phyloP scores from a whole-genome alignment of 2,797 vertebrate species.

The Anolis apletophallus region DNA sequence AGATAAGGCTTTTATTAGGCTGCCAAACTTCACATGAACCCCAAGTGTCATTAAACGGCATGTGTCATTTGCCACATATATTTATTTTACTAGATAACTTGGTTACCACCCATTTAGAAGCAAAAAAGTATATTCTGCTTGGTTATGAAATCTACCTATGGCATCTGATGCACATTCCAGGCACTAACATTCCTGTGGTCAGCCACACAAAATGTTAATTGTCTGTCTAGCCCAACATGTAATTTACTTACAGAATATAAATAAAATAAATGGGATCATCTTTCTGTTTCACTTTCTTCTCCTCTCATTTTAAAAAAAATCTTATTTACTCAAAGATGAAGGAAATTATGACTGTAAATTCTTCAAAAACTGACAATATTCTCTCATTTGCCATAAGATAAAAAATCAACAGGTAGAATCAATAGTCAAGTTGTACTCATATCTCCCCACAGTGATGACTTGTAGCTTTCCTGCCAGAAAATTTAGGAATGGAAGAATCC shows the following conservation, averaged over 20 bases:
- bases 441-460: no score
- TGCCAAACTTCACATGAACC: slow-evolving; percentile 88
- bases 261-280: background rate
- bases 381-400: no score
- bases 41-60: slow-evolving; percentile 85
- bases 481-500: no score
- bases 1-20: slow-evolving; percentile 91
- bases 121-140: slow-evolving; percentile 60
- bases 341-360: no score
- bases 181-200: slow-evolving; percentile 38
- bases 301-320: no score
- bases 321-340: no score
- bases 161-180: slow-evolving; percentile 32
- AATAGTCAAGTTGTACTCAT: no score
- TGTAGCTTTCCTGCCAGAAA: no score
- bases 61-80: slow-evolving; percentile 84
- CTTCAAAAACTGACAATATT: no score
- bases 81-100: slow-evolving; percentile 82
- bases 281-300: no score
- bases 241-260: background rate
- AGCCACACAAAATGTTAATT: slow-evolving; percentile 45
- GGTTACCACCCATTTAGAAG: slow-evolving; percentile 81
- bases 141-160: slow-evolving; percentile 54
- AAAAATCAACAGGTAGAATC: no score
- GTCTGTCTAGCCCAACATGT: slow-evolving; percentile 1